Evolutionary conservation across 1,140 invertebrate species (phyloP).

Genomic region (Heliconius himera): DNA sequence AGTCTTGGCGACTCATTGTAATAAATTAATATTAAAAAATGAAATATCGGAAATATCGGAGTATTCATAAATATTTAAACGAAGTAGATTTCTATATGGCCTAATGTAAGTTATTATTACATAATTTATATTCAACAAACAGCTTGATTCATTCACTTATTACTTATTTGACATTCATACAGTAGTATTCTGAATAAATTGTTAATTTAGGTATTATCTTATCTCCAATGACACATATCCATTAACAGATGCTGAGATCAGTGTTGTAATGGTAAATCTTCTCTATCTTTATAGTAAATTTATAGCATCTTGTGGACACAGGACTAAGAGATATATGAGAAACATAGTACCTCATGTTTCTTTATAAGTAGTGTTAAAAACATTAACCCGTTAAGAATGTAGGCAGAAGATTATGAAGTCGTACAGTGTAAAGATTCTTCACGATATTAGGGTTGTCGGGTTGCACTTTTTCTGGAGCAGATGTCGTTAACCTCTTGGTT

Average conservation of each 20-base stretch:
- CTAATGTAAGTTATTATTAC: not conserved
- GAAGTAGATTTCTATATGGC: not conserved
- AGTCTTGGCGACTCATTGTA: too few species aligned
- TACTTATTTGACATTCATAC: not conserved
- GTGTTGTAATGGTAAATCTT: not conserved
- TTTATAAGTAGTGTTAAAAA: conserved; percentile 8
- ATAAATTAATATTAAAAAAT: too few species aligned
- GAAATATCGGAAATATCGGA: too few species aligned
- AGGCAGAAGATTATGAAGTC: conserved; percentile 4
- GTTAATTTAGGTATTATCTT: not conserved
- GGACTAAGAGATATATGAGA: not conserved
- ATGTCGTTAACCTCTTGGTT: not conserved
- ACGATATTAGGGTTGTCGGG: conserved; percentile 5
- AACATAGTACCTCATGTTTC: not conserved
- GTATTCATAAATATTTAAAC: not conserved
- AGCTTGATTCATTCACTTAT: not conserved
- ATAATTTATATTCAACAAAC: not conserved
- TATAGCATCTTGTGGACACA: not conserved
- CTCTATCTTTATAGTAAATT: not conserved
- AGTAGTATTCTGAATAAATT: not conserved
- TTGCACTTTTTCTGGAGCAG: conserved; percentile 3
- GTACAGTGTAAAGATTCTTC: conserved; percentile 12
- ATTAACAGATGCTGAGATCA: conserved; percentile 16
- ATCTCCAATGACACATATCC: not conserved
- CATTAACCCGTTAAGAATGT: conserved; percentile 3